Evolutionary conservation across 2,113 vertebrate genomes (phyloP), one percentile per base, ranked within the genome.

Genomic region (Tympanuchus pallidicinctus): DNA sequence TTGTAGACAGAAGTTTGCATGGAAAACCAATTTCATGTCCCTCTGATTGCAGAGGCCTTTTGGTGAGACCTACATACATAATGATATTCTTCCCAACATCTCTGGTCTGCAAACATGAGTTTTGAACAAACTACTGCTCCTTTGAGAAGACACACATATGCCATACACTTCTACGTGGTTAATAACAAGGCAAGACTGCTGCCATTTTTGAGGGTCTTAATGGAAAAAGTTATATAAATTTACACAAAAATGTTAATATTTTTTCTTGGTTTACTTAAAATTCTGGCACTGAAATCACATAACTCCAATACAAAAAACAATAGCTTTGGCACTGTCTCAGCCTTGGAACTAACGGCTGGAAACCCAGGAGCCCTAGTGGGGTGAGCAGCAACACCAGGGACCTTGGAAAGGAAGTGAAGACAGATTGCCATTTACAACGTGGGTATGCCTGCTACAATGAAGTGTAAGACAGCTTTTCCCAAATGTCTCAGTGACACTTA

Each of bases 221-320:
- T 82, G 90, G 96, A 90, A 95, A 78, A 95, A 77, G 69, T 91
- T 94, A 88, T 40, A 3, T 79, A 94, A 94, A 48, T 57, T 45
- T 75, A 72, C 73, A 88, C 10, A 90, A 76, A 95, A 92, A 86
- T 32, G 60, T 81, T 82, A 78, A 30, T 84, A 52, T 81, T 86
- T 94, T 82, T 86, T 94, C 78, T 90, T 63, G 40, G 52, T 88
- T 93, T 92, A 73, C 66, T 94, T 89, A 65, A 69, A 72, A 94
- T 81, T 93, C 86, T 70, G 19, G 70, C 80, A 66, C 30, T 82
- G 87, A 88, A 90, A 83, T 34, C 76, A 86, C 91, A 94, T 65
- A 92, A 78, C 45, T 95, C 30, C 63, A 91, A 52, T 66, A 60
- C 92, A 82, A 88, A 93, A 87, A 88, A 94, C 95, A 94, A 93